phyloP scores from a whole-genome alignment of 2,797 vertebrate species.

The Lacerta agilis region DNA sequence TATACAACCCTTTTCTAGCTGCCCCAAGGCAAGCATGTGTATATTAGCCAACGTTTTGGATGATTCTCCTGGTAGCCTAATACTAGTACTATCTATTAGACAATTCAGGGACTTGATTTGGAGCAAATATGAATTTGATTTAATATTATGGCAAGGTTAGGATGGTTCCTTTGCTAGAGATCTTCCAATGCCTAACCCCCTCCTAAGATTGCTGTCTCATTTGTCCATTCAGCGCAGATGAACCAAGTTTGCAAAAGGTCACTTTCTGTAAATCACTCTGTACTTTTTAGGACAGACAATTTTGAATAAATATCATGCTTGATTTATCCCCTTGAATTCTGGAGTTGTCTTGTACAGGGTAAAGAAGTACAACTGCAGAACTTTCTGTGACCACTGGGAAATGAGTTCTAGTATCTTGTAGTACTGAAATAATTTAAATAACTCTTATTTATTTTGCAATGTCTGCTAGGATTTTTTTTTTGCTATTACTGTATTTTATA shows the following conservation, averaged over 20 bases:
- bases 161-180: background rate
- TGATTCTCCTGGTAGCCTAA: background rate
- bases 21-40: background rate
- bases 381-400: background rate
- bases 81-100: background rate
- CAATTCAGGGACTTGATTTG: background rate
- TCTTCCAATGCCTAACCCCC: background rate
- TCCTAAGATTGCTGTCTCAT: background rate
- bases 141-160: background rate
- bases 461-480: background rate
- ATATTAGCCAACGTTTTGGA: background rate
- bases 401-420: background rate
- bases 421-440: background rate
- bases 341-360: background rate
- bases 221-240: background rate
- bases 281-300: background rate
- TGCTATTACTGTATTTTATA: background rate
- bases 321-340: background rate
- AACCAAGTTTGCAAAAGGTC: background rate
- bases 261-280: background rate
- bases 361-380: background rate
- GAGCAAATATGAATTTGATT: background rate
- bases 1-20: background rate
- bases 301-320: background rate
- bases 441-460: background rate